Percentiles rank a stretch among this genome's conserved stretches.
Evolutionary conservation across 2,113 vertebrate genomes (phyloP).

Genomic region (Prietella phreatophila): DNA sequence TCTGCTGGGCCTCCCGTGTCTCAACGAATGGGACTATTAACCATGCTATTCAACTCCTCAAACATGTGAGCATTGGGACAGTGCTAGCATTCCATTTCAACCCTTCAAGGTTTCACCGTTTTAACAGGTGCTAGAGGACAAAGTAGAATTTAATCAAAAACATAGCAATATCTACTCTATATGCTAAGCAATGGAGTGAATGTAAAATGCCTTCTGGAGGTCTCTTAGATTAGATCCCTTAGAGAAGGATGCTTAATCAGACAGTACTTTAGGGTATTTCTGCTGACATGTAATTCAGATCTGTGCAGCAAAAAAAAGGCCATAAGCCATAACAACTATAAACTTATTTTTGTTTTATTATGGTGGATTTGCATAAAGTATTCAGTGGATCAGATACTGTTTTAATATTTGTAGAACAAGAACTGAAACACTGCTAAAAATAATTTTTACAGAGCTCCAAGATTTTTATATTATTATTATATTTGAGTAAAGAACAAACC

Average conservation of each 20-base stretch:
- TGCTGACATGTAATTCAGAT: conserved; percentile 57
- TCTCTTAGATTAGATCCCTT: conserved; percentile 32
- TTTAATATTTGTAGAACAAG: conserved; percentile 80
- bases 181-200: conserved; percentile 41
- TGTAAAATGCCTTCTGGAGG: conserved; percentile 19
- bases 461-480: conserved; percentile 73
- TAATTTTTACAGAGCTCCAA: conserved; percentile 65
- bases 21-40: conserved; percentile 32
- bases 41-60: conserved; percentile 23
- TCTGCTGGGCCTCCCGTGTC: conserved; percentile 7
- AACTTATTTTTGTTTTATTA: conserved; percentile 76
- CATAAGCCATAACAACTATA: conserved; percentile 61
- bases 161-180: conserved; percentile 24
- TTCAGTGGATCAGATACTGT: conserved; percentile 73
- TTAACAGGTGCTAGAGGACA: conserved; percentile 38
- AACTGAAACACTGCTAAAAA: conserved; percentile 70
- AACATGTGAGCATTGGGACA: conserved; percentile 21
- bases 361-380: conserved; percentile 75
- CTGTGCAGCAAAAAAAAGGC: conserved; percentile 59
- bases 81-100: conserved; percentile 5
- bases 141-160: conserved; percentile 61
- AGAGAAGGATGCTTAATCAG: conserved; percentile 39
- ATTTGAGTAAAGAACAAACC: conserved; percentile 64
- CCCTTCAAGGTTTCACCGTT: conserved; percentile 38
- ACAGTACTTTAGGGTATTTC: conserved; percentile 33